Conservation (phyloP, 2,113 vertebrate genomes). For the Melozone crissalis region DNA sequence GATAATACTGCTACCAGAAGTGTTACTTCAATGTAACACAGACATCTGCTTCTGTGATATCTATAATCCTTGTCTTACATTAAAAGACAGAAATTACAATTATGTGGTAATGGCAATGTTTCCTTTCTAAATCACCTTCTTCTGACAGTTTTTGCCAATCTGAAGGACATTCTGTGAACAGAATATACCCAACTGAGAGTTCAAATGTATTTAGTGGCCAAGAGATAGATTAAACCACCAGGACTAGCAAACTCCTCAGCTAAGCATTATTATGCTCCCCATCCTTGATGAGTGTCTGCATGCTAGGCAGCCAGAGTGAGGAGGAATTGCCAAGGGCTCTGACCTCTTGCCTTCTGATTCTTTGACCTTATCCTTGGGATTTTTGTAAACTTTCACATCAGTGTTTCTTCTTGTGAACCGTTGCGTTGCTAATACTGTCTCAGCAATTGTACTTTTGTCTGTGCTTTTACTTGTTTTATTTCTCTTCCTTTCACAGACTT, state of each 20-base stretch:
- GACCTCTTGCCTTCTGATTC: background rate
- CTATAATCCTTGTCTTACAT: background rate
- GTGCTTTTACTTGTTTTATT: background rate
- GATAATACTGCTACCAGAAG: background rate
- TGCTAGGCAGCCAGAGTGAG: background rate
- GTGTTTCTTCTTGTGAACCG: background rate
- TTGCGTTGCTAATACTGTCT: background rate
- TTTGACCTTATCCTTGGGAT: background rate
- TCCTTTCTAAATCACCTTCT: background rate
- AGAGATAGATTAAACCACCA: background rate
- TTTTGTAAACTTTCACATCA: background rate
- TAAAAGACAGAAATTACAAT: background rate
- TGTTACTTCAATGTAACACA: background rate
- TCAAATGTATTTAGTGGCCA: background rate
- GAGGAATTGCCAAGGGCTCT: background rate
- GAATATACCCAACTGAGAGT: background rate
- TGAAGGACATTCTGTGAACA: background rate
- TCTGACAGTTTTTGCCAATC: background rate
- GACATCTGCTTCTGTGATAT: background rate
- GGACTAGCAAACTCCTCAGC: background rate
- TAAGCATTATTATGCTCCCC: rapidly evolving
- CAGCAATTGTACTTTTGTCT: background rate
- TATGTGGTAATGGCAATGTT: background rate
- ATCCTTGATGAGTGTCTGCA: background rate
- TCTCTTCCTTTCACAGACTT: background rate